phyloP scores from a whole-genome alignment of 2,113 vertebrate genomes.

The Phylloscopus whistleri region DNA sequence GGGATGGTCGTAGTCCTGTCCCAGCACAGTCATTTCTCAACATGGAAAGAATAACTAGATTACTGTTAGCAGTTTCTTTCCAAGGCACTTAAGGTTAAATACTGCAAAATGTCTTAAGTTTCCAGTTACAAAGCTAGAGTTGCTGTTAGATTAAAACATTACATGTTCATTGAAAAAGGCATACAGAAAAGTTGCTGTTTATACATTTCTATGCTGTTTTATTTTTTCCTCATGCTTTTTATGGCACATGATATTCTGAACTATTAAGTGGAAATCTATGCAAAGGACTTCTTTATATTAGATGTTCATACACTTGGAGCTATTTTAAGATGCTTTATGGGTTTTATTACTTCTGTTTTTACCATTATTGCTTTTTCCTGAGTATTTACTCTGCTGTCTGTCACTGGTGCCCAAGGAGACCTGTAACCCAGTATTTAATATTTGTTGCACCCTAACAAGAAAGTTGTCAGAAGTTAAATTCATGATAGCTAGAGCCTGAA shows the following conservation, averaged over 20 bases:
- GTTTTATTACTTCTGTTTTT: neutral
- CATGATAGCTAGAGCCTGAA: neutral
- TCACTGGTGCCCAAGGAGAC: neutral
- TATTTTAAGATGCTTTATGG: neutral
- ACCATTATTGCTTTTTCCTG: neutral
- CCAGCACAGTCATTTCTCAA: neutral
- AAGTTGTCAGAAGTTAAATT: conserved; percentile 43
- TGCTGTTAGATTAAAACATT: neutral
- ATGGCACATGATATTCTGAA: neutral
- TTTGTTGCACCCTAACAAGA: neutral
- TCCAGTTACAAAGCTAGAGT: neutral
- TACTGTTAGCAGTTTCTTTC: neutral
- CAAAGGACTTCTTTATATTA: neutral
- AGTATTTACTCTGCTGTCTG: neutral
- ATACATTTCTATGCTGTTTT: neutral
- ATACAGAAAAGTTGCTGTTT: neutral
- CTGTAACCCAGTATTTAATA: neutral
- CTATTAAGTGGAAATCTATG: neutral
- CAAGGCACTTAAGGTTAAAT: neutral
- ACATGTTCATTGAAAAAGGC: neutral
- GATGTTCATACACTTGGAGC: neutral
- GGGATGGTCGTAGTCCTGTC: neutral
- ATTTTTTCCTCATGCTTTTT: neutral
- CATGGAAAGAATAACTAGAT: neutral
- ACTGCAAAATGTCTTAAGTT: neutral